Base-by-base conservation (phyloP, 2,797 vertebrate species). In the Neosalanx taihuensis region DNA sequence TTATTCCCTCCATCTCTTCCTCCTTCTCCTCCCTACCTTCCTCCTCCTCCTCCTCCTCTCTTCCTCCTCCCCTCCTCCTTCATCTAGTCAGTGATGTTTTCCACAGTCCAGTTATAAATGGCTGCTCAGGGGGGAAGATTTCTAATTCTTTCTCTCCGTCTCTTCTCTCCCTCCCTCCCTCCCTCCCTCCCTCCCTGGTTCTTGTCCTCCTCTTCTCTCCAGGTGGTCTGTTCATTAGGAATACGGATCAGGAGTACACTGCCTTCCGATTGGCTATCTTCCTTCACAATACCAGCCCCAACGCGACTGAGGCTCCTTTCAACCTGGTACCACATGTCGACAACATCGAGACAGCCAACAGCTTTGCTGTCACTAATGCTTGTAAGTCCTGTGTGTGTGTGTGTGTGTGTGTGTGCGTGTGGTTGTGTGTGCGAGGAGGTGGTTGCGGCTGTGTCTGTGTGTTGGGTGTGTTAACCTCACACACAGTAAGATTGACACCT, bases 161-260 rank as follows among this genome's bases (percentile, higher is more conserved):
- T 73, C 78, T 67, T 72, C 74, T 77, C 61, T 67, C 56, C 26
- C 69, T 77, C 68, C 65, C 65, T 60, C 71, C 72, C n/a, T 72
- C 69, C 69, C 53, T 29, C 57, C 63, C 60, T 67, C 71, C 73
- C 69, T 51, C 57, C 41, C 59, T 15, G 30, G 56, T 33, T 61
- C 18, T 4, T 33, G 64, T 30, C 60, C 51, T 80, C 72, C 68
- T 15, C 71, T 37, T 72, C 64, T 78, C 49, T 83, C 63, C 74
- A 94, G 93, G 93, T 76, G 97, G 97, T 83, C 93, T 99, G 90
- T 99, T 99, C 94, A 99, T 99, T 92, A 94, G 97, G 93, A 98
- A 99, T 93, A 98, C 97, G 86, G 97, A 99, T 94, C 97, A 99
- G 95, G 97, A 99, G 92, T 99, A 99, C 88, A 99, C 97, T 81